phyloP scores from a whole-genome alignment of 1,140 invertebrate species.

The Papilio helenus region DNA sequence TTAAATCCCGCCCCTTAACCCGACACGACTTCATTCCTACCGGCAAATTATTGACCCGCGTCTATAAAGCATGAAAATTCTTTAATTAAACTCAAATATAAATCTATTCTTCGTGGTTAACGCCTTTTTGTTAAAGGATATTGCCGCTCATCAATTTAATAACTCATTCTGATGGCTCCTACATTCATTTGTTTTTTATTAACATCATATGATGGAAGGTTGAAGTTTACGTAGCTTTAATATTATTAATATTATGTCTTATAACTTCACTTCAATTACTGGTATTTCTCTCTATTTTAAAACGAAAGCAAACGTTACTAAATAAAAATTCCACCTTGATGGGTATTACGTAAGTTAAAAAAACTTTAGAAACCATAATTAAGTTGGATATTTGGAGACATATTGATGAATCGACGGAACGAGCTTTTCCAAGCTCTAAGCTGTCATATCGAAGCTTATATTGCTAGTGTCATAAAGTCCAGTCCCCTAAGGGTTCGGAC shows the following conservation, averaged over 20 bases:
- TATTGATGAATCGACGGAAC: background rate
- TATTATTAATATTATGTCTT: no score
- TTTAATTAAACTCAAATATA: conserved; percentile 76
- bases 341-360: background rate
- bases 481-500: conserved; percentile 58
- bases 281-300: background rate
- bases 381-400: background rate
- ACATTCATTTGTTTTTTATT: conserved; percentile 57
- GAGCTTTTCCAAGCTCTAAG: background rate
- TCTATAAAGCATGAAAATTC: conserved; percentile 71
- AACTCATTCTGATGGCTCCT: conserved; percentile 54
- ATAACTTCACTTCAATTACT: no score
- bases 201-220: conserved; percentile 28
- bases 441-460: conserved; percentile 48
- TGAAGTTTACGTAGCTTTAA: background rate
- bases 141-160: conserved; percentile 71
- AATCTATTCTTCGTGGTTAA: conserved; percentile 68
- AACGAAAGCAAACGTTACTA: background rate
- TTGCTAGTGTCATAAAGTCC: conserved; percentile 55
- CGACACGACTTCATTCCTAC: conserved; percentile 35
- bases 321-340: background rate
- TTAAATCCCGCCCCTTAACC: conserved; percentile 31
- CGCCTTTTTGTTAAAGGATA: conserved; percentile 67
- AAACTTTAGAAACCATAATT: background rate
- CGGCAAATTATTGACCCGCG: conserved; percentile 55